A percentile compares a stretch with the other conserved stretches of the same genome.
Conservation (phyloP, 2,113 vertebrate genomes). For the Microtus ochrogaster region DNA sequence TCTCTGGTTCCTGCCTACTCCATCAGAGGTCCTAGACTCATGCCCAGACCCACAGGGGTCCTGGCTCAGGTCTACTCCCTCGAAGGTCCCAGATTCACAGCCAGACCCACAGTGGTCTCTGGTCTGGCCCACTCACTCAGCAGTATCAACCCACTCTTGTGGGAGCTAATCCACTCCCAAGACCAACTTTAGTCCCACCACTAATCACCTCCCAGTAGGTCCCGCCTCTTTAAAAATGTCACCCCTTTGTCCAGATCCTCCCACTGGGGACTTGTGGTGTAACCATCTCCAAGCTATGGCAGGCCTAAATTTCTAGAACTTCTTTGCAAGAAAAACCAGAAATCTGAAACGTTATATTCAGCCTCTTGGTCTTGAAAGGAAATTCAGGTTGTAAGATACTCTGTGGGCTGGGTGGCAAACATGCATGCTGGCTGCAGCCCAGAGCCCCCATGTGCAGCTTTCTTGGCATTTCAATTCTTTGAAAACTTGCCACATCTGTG, state of each 20-base stretch:
- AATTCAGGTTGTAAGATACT: not conserved
- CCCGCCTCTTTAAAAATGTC: not conserved
- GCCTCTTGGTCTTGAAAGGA: conserved; percentile 30
- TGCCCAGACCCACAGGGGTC: no score
- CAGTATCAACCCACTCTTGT: no score
- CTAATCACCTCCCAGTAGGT: not conserved
- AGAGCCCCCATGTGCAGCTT: not conserved
- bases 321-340: not conserved
- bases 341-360: not conserved
- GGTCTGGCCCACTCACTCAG: no score
- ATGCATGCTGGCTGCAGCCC: not conserved
- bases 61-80: no score
- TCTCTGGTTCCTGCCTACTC: no score
- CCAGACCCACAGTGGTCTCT: no score
- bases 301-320: not conserved
- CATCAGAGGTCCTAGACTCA: no score
- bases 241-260: not conserved
- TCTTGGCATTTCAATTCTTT: not conserved
- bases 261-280: not conserved
- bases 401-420: not conserved
- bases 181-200: not conserved
- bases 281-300: not conserved
- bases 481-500: not conserved
- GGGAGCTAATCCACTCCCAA: not conserved
- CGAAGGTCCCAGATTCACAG: no score